Base-by-base conservation (phyloP, 1,140 invertebrate genomes). In the Saxidomus purpurata region DNA sequence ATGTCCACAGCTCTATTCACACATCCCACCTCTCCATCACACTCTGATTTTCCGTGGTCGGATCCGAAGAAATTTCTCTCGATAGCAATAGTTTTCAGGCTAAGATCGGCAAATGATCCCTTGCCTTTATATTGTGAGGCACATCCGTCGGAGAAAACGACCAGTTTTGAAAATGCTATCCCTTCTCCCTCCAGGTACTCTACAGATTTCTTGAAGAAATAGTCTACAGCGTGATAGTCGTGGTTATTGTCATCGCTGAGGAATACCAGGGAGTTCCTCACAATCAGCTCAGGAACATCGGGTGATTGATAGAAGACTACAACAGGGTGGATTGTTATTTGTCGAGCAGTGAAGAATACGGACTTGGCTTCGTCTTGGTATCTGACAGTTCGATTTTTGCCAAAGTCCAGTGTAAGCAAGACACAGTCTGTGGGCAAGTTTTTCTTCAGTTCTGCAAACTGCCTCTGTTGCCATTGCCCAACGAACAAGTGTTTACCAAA, bases 31-130 rank as follows among this genome's bases (percentile, higher is more conserved):
- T 31, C 17, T 9, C n/a, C 69, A 74, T 74, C 69, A 74, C 69
- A 74, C 34, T 25, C n/a, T 22, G 69, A 74, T 38, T 74, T 74
- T 19, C 69, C 69, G 36, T 74, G 4, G 9, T 36, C 19, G 17
- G 69, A 34, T 31, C 69, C 69, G 22, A 74, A 74, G 69, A 8
- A 74, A 22, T 9, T 36, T 74, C 69, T 74, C 8, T 74, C 69
- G n/a, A 74, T 34, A 34, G 17, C 17, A 31, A 36, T 74, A 9
- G 8, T 74, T 74, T 25, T 74, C 69, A 31, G 8, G 36, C n/a
- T 34, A 34, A 74, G 19, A 34, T 74, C n/a, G 9, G 34, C 2
- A 38, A 74, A 74, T 17, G 15, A 11, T 11, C n/a, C 69, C 36
- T 74, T 74, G 13, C n/a, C n/a, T 34, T 74, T 74, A 38, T 31